These are phyloP conservation scores for Lucilia sericata DNA, from an alignment of 1,140 invertebrate species.

Conservation along the genomic window DNA sequence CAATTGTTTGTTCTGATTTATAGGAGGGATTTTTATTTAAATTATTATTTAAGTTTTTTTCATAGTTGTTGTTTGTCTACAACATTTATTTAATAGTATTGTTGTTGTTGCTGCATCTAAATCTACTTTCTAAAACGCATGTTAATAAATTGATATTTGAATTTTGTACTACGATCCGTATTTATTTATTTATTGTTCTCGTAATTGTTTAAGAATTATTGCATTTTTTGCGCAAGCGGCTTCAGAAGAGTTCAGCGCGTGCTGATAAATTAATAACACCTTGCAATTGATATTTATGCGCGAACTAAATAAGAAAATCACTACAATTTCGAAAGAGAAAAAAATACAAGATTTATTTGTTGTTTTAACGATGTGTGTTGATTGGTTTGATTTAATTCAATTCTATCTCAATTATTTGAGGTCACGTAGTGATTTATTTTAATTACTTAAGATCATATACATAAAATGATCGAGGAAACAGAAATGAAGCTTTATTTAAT, in stretches of 20 bases:
- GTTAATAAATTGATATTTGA: slow-evolving; percentile 11
- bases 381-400: neutral
- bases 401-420: neutral
- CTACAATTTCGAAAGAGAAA: too few relatives aligned
- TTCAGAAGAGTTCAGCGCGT: slow-evolving; percentile 24
- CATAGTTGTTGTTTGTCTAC: neutral
- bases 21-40: slow-evolving; percentile 28
- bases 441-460: neutral
- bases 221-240: neutral
- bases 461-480: neutral
- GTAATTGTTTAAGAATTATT: neutral
- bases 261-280: slow-evolving; percentile 41
- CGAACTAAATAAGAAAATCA: neutral
- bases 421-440: neutral
- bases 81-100: neutral
- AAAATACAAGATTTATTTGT: neutral
- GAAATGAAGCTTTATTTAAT: too few relatives aligned
- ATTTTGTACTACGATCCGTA: neutral
- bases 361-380: too few relatives aligned
- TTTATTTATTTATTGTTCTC: slow-evolving; percentile 5
- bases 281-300: slow-evolving; percentile 1
- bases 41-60: neutral
- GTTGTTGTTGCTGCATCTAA: neutral
- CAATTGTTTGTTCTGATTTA: slow-evolving; percentile 36
- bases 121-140: neutral